Evolutionary conservation across 2,113 vertebrate species (phyloP).

Genomic region (Bombycilla garrulus): DNA sequence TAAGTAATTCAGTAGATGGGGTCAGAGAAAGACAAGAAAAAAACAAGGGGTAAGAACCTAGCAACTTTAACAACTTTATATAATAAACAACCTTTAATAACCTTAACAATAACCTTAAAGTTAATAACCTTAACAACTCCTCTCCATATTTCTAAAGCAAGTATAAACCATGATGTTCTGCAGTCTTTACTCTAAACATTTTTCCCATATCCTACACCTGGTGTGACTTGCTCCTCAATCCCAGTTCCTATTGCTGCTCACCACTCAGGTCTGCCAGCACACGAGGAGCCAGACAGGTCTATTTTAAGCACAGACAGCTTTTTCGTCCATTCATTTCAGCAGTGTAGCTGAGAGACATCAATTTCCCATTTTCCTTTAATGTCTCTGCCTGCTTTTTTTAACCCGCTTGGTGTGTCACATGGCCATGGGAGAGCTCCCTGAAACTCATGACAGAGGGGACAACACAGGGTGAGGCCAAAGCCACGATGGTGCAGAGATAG

Average conservation of each 20-base stretch:
- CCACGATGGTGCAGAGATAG: not conserved
- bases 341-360: accelerated
- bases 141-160: not conserved
- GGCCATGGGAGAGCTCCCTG: not conserved
- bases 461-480: not conserved
- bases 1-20: not conserved
- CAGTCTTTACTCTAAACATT: not conserved
- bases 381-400: not conserved
- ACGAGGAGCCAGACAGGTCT: not conserved
- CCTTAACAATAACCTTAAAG: too few relatives aligned
- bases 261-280: not conserved
- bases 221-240: not conserved
- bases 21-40: not conserved
- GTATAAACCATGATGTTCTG: not conserved
- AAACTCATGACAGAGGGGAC: not conserved
- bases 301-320: not conserved
- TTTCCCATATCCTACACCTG: not conserved
- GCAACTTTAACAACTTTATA: too few relatives aligned
- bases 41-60: not conserved
- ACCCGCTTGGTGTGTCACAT: not conserved
- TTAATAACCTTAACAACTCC: not conserved
- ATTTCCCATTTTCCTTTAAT: not conserved
- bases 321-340: not conserved
- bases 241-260: not conserved
- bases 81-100: too few relatives aligned